Evolutionary conservation across 1,140 invertebrate species (phyloP).

Genomic region (Charaxes varanes): DNA sequence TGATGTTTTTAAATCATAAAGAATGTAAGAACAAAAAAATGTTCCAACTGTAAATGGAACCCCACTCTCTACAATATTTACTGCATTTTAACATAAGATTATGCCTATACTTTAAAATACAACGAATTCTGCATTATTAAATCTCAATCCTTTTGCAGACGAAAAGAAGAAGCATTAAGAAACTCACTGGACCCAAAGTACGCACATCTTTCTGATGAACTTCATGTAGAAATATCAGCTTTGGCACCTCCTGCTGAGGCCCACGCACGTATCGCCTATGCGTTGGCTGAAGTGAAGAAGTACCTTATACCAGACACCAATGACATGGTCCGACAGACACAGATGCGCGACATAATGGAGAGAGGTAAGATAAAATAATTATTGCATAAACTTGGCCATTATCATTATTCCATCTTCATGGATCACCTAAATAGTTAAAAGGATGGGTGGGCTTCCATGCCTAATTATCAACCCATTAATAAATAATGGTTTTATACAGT

Average conservation of each 20-base stretch:
- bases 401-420: too few relatives aligned
- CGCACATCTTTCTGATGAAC: conserved; percentile 91
- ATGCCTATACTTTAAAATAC: too few relatives aligned
- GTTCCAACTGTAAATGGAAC: too few relatives aligned
- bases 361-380: conserved; percentile 44
- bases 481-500: too few relatives aligned
- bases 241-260: conserved; percentile 92
- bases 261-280: conserved; percentile 92
- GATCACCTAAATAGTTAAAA: too few relatives aligned
- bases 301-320: conserved; percentile 83
- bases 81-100: too few relatives aligned
- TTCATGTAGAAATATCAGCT: conserved; percentile 95
- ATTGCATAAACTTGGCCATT: not conserved
- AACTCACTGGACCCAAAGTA: conserved; percentile 93
- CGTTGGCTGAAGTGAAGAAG: conserved; percentile 83
- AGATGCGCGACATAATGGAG: conserved; percentile 49
- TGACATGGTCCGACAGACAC: conserved; percentile 79
- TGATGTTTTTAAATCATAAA: too few relatives aligned
- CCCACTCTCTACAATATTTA: too few relatives aligned
- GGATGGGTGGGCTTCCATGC: too few relatives aligned
- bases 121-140: too few relatives aligned
- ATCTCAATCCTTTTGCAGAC: conserved; percentile 73
- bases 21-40: too few relatives aligned
- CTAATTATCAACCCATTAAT: too few relatives aligned
- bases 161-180: conserved; percentile 87